phyloP scores from a whole-genome alignment of 2,888 invertebrate species.

The Luperina nickerlii region DNA sequence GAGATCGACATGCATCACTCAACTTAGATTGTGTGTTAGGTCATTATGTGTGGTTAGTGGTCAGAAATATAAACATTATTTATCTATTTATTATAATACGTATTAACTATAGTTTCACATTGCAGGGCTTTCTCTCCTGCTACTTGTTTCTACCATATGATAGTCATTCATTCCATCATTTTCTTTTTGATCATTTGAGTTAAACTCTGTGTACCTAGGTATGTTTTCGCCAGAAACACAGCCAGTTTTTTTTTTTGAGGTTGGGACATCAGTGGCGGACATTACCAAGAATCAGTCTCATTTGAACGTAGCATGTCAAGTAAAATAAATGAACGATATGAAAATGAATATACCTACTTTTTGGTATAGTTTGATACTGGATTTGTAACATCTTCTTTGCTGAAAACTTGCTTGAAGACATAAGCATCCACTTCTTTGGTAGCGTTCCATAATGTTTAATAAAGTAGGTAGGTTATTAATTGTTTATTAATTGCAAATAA shows the following conservation, averaged over 20 bases:
- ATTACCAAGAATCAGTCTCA: background rate
- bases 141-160: background rate
- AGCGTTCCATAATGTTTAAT: background rate
- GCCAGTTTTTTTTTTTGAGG: too few relatives aligned
- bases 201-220: background rate
- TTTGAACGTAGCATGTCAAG: background rate
- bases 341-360: background rate
- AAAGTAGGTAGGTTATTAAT: too few relatives aligned
- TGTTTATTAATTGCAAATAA: background rate
- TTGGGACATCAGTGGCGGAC: background rate
- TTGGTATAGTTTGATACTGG: background rate
- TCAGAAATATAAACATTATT: background rate
- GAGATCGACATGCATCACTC: conserved; percentile 1
- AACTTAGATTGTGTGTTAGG: background rate
- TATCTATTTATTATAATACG: background rate
- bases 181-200: background rate
- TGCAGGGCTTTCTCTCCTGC: background rate
- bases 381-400: background rate
- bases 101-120: background rate
- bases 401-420: background rate
- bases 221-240: background rate
- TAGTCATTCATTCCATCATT: background rate
- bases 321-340: background rate
- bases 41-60: background rate
- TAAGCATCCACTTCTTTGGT: background rate